Conservation (phyloP, 2,888 invertebrate genomes). For the Clostera curtula region DNA sequence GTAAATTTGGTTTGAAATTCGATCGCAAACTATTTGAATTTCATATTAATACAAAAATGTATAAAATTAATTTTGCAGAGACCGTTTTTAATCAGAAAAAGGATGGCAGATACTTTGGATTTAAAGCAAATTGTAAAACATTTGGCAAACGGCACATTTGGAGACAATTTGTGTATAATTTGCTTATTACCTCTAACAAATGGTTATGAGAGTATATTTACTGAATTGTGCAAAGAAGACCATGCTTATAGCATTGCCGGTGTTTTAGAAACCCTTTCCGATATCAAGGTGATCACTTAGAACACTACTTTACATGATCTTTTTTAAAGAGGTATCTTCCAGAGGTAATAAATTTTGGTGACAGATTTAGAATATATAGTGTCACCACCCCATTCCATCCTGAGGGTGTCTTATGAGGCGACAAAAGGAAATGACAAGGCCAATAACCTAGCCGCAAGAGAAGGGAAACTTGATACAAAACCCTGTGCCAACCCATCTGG, state of each 20-base stretch:
- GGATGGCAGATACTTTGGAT: conserved; percentile 39
- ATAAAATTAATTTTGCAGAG: conserved; percentile 10
- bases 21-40: no score
- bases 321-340: no score
- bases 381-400: no score
- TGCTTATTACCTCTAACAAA: conserved; percentile 43
- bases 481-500: no score
- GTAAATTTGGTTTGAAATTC: no score
- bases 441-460: no score
- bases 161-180: conserved; percentile 45
- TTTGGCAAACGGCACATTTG: conserved; percentile 47
- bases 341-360: no score
- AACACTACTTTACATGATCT: not conserved
- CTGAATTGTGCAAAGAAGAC: conserved; percentile 46
- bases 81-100: conserved; percentile 10
- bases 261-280: conserved; percentile 38
- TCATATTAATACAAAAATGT: no score
- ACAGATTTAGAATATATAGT: no score
- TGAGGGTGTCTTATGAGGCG: no score
- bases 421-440: no score
- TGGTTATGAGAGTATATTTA: conserved; percentile 47
- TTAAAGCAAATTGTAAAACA: conserved; percentile 47
- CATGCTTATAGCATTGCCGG: conserved; percentile 53
- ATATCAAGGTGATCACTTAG: conserved; percentile 32
- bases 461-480: no score